Evolutionary conservation across 2,113 vertebrate species (phyloP), one percentile per base, ranked within the genome.

Genomic region (Cathartes aura): DNA sequence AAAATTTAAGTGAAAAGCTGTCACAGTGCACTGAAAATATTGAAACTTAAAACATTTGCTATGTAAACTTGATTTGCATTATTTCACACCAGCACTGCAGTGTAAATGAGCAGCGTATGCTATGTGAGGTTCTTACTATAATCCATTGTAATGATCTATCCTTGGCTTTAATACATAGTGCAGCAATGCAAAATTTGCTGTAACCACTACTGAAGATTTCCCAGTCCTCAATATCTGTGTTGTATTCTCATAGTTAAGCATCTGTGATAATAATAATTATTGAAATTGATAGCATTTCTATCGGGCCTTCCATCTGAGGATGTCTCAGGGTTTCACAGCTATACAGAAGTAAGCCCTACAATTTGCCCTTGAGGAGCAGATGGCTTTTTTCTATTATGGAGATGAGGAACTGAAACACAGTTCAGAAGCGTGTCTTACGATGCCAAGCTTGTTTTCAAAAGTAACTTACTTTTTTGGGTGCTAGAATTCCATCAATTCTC

Each of bases 291-390:
- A 76, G 66, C 32, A 38, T 92, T 87, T 89, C 53, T 75, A 8
- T 73, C 24, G 3, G 66, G 68, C 87, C 38, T 95, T 91, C 76
- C 62, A 56, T 91, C 36, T 58, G 56, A 91, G 86, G 64, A 56
- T 71, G 72, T 95, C 87, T 92, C 0, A 0, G 83, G 60, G 83
- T 89, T 94, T 92, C 91, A 91, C 93, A 95, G 95, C 87, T 55
- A 90, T 84, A n/a, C 52, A 86, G 87, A 88, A 90, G 36, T 58
- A 89, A 97, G 96, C 89, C 91, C 95, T 96, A 82, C 89, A 95
- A 93, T 95, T 94, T 95, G 64, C 81, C 84, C 91, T 94, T 83
- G 81, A 91, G 94, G 55, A 96, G 73, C 94, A 92, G 89, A 89
- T 91, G 91, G 68, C 64, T 89, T 93, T 92, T 93, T 95, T 91